A percentile compares a stretch with the other conserved stretches of the same genome.
Conservation (phyloP, 2,888 invertebrate species). For the Acrocyrtus sp. region DNA sequence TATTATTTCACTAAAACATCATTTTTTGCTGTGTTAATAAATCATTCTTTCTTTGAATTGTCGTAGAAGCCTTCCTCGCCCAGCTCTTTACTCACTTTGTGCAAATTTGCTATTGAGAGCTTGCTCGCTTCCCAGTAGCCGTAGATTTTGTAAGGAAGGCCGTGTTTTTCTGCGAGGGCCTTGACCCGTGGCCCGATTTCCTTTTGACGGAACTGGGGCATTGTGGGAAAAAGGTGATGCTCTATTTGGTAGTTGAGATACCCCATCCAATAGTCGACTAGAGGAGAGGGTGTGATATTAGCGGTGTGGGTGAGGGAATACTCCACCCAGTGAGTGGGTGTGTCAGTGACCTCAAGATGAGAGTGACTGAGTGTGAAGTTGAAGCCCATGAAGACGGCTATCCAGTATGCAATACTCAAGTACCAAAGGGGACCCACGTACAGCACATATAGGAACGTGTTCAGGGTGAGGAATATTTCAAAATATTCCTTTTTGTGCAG, state of each 20-base stretch:
- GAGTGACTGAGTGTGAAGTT: conserved; percentile 44
- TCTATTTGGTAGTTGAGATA: conserved; percentile 41
- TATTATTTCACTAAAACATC: too few relatives aligned
- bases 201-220: conserved; percentile 60
- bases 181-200: conserved; percentile 49
- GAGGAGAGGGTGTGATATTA: conserved; percentile 41
- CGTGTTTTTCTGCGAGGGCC: conserved; percentile 49
- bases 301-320: conserved; percentile 44
- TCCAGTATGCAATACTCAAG: not conserved
- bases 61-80: too few relatives aligned
- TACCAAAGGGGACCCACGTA: conserved; percentile 3
- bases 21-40: too few relatives aligned
- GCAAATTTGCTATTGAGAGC: conserved; percentile 14
- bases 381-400: conserved; percentile 11
- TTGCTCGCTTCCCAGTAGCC: conserved; percentile 44
- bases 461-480: conserved; percentile 5
- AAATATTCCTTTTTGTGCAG: conserved; percentile 14
- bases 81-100: conserved; percentile 13
- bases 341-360: conserved; percentile 37
- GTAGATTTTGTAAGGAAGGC: conserved; percentile 47
- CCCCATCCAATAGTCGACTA: conserved; percentile 4
- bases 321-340: conserved; percentile 53
- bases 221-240: conserved; percentile 52
- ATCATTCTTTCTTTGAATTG: too few relatives aligned
- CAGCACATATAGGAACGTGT: not conserved